phyloP scores from a whole-genome alignment of 30 jellyfish, hydroid and myxozoan species.

The Aurelia aurita region DNA sequence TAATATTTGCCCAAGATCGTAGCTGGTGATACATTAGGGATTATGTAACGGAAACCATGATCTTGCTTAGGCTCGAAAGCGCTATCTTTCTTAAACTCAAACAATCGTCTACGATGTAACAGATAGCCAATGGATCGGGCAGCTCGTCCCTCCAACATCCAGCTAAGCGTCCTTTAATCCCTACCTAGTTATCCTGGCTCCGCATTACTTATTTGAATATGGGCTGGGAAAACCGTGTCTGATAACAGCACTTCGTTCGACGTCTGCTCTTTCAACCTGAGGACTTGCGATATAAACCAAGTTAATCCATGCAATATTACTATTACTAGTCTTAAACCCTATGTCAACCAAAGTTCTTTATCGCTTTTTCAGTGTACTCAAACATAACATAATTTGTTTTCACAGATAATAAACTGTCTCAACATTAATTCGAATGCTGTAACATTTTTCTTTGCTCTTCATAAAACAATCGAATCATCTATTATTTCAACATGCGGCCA shows the following conservation, averaged over 20 bases:
- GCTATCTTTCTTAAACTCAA: slow-evolving; percentile 47
- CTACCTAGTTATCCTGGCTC: slow-evolving; percentile 69
- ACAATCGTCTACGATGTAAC: slow-evolving; percentile 51
- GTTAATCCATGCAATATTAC: slow-evolving; percentile 62
- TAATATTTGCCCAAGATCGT: slow-evolving; percentile 60
- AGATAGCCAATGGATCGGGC: slow-evolving; percentile 62
- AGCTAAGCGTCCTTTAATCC: slow-evolving; percentile 68
- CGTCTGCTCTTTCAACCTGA: slow-evolving; percentile 47
- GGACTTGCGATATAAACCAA: slow-evolving; percentile 48
- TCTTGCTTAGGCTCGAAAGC: slow-evolving; percentile 51
- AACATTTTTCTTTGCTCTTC: no score
- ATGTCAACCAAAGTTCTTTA: slow-evolving; percentile 46
- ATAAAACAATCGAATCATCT: no score
- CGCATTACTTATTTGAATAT: slow-evolving; percentile 52
- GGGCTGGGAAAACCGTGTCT: slow-evolving; percentile 81
- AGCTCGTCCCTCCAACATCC: slow-evolving; percentile 56
- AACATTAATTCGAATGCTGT: background rate
- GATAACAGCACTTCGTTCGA: slow-evolving; percentile 70
- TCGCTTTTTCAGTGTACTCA: slow-evolving; percentile 70
- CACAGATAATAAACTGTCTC: slow-evolving; percentile 52
- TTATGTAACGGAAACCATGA: slow-evolving; percentile 72
- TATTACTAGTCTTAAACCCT: slow-evolving; percentile 49
- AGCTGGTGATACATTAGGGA: slow-evolving; percentile 51
- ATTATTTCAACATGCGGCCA: no score
- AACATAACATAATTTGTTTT: slow-evolving; percentile 38